Evolutionary conservation across 2,888 invertebrate genomes (phyloP).

Genomic region (Diaperis boleti): DNA sequence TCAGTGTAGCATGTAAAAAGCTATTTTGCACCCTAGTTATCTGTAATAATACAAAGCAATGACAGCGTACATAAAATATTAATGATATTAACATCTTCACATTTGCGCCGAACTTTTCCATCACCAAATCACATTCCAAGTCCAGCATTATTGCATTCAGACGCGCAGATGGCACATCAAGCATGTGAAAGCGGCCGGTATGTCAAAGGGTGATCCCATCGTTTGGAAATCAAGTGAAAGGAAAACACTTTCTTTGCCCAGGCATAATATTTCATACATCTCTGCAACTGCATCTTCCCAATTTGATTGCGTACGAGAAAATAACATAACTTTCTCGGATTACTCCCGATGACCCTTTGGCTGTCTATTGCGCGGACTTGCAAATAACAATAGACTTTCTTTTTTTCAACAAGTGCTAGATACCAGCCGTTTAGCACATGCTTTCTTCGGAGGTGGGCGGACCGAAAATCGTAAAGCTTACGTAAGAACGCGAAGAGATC

Average conservation of each 20-base stretch:
- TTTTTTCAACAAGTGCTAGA: conserved; percentile 14
- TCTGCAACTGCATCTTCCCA: conserved; percentile 22
- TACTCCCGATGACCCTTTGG: conserved; percentile 15
- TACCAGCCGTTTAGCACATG: neutral
- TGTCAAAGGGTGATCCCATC: conserved; percentile 39
- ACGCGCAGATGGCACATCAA: conserved; percentile 18
- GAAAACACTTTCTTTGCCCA: conserved; percentile 39
- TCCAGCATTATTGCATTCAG: neutral
- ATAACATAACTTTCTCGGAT: conserved; percentile 12
- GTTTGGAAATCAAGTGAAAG: conserved; percentile 40
- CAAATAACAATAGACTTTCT: conserved; percentile 32
- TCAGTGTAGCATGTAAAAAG: no score
- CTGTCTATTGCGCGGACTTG: conserved; percentile 1
- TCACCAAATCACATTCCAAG: neutral
- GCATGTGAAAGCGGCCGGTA: conserved; percentile 35
- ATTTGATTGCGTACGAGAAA: conserved; percentile 1
- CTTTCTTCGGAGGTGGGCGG: conserved; percentile 3
- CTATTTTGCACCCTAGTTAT: no score
- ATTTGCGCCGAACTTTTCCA: no score
- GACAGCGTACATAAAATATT: no score
- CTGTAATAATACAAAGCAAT: no score
- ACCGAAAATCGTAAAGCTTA: conserved; percentile 10
- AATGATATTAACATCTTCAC: no score
- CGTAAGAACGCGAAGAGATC: conserved; percentile 11
- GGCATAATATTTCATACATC: conserved; percentile 33